phyloP scores from a whole-genome alignment of 1,140 invertebrate species.

The Sminthurides bifidus region DNA sequence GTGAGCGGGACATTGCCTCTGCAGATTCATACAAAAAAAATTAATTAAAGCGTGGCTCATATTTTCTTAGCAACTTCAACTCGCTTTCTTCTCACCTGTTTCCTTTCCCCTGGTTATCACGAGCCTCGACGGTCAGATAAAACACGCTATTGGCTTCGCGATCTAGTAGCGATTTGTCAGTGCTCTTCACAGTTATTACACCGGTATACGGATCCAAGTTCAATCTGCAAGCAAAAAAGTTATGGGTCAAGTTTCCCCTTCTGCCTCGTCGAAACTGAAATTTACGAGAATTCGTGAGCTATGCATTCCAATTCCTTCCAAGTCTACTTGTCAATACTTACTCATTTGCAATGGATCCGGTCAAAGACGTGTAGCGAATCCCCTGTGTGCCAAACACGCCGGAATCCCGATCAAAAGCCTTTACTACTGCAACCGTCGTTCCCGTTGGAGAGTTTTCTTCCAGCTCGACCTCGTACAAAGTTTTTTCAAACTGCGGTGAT shows the following conservation, averaged over 20 bases:
- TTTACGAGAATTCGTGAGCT: neutral
- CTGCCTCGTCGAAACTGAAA: neutral
- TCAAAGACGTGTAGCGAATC: constrained; percentile 71
- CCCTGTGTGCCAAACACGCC: constrained; percentile 72
- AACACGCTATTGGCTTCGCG: constrained; percentile 72
- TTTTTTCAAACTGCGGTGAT: constrained; percentile 21
- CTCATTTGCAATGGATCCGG: constrained; percentile 68
- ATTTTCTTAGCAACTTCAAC: neutral
- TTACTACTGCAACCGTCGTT: constrained; percentile 66
- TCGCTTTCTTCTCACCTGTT: constrained; percentile 44
- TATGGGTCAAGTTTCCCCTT: neutral
- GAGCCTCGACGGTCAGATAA: constrained; percentile 80
- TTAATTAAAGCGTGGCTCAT: neutral
- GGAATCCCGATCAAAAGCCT: constrained; percentile 72
- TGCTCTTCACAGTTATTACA: constrained; percentile 60
- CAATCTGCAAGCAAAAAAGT: constrained; percentile 45
- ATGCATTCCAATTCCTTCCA: too few species aligned
- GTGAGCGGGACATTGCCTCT: neutral
- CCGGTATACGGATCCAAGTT: constrained; percentile 67
- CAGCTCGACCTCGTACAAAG: constrained; percentile 34
- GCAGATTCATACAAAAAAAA: neutral
- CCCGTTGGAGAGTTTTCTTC: constrained; percentile 70
- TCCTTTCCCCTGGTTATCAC: constrained; percentile 73
- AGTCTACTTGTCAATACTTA: constrained; percentile 45
- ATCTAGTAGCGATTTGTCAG: constrained; percentile 64